Evolutionary conservation across 2,888 invertebrate genomes (phyloP), one percentile per base, ranked within the genome.

Genomic region (Alloscopus bannaensis): DNA sequence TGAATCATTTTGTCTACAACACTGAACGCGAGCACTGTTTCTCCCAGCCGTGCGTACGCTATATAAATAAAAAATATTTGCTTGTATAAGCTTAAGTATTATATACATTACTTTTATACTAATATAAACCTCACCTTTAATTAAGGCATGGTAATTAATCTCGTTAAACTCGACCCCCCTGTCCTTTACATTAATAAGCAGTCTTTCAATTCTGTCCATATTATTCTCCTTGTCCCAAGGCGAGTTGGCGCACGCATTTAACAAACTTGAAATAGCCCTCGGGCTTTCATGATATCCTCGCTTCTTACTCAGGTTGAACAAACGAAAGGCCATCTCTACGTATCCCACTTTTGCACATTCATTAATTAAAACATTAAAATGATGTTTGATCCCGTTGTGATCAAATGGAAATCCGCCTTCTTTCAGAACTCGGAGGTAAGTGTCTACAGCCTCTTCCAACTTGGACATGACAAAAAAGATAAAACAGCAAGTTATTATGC

Each of bases 201-300:
- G 89, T 80, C 91, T 88, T 24, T 89, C 90, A 0, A 96, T 93
- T 87, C 92, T 90, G 66, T 91, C 89, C 45, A 96, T 88, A 0
- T 94, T 95, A 88, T 93, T 92, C 55, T 89, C 88, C 1, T 90
- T 89, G 89, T 91, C 91, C 81, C 86, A 86, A 0, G 94, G 93
- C 75, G 93, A 93, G 87, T 95, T 94, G 0, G 95, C 92, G 88
- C 97, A 97, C 1, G 95, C 94, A 89, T 96, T 95, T 87, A 98
- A 94, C 29, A 98, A 90, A 79, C 94, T 93, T 0, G 96, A 96
- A 87, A 95, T 96, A 0, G 94, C 93, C 20, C 93, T 92, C 0
- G 91, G 91, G 28, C 92, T 93, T 0, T 93, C 92, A 83, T 90
- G 89, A 0, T 96, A 87, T 0, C 91, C 92, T 50, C 93, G 89